These are phyloP conservation scores for Eupithecia subfuscata DNA, from an alignment of 2,888 invertebrate species.

Conservation along the genomic window DNA sequence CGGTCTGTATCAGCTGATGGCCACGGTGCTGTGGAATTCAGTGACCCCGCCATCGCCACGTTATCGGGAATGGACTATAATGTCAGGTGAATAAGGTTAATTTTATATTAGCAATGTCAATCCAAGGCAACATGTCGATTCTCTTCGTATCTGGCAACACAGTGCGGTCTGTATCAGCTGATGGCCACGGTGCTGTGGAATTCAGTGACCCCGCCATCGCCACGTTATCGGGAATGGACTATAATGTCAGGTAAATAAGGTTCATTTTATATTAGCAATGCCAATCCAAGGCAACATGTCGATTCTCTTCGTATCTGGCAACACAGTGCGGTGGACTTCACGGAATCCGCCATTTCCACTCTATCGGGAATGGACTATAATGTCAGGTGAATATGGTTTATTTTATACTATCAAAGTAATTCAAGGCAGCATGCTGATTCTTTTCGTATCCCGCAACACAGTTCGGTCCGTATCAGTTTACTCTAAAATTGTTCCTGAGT, in stretches of 20 bases:
- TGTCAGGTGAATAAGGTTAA: conserved; percentile 50
- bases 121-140: conserved; percentile 80
- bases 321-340: conserved; percentile 79
- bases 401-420: neutral
- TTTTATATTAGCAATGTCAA: conserved; percentile 81
- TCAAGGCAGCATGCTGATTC: conserved; percentile 77
- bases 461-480: conserved; percentile 74
- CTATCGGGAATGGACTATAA: conserved; percentile 64
- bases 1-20: conserved; percentile 75
- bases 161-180: conserved; percentile 79
- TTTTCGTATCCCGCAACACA: conserved; percentile 83
- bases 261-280: neutral
- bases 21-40: conserved; percentile 52
- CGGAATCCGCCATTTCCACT: conserved; percentile 45
- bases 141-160: conserved; percentile 83
- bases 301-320: conserved; percentile 81
- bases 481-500: too few relatives aligned
- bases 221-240: conserved; percentile 60
- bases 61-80: conserved; percentile 64
- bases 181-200: conserved; percentile 53
- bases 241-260: conserved; percentile 56
- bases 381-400: conserved; percentile 50
- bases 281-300: conserved; percentile 72
- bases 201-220: conserved; percentile 53
- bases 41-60: conserved; percentile 45